Base-by-base conservation (phyloP, 2,888 invertebrate species). In the Synanthedon formicaeformis region DNA sequence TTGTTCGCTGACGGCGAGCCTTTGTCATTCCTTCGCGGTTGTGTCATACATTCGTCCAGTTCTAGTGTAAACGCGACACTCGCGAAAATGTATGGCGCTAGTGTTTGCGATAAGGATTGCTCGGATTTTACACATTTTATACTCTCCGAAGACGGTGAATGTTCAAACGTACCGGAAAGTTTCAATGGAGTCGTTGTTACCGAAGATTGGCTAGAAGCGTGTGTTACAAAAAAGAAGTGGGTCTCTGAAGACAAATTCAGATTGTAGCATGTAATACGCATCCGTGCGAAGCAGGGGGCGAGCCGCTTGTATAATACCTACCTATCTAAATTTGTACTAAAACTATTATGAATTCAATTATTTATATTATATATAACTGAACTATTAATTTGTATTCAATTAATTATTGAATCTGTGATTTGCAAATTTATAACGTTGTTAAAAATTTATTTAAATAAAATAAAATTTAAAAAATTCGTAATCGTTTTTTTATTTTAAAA, bases 191-290 rank as follows among this genome's bases (percentile, higher is more conserved):
- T 60, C 3, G 57, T 84, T 1, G 75, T 84, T 1, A 71, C 70
- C 1, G 69, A 76, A 56, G 69, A 78, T 11, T 88, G 87, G 87
- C 54, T 87, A 12, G 65, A 78, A 41, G 56, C 64, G 12, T 86
- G 85, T 60, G 67, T 81, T 45, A 45, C 53, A 27, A 45, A 45
- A 6, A 45, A 45, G 14, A 45, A 45, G 45, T 13, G n/a, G n/a
- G 4, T 45, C 13, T 14, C 45, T n/a, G 45, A 45, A 11, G 45
- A 45, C 13, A 45, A 45, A 45, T 45, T 13, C 4, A 45, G 14
- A 45, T 45, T 45, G 14, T 45, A 45, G 45, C 4, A 12, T 34
- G 34, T 6, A 8, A n/a, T n/a, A n/a, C n/a, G n/a, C 27, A 27
- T 27, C 4, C 23, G 23, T 23, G 23, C 23, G 4, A 23, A 23